Conservation (phyloP, 2,797 vertebrate genomes). For the Peromyscus aztecus region DNA sequence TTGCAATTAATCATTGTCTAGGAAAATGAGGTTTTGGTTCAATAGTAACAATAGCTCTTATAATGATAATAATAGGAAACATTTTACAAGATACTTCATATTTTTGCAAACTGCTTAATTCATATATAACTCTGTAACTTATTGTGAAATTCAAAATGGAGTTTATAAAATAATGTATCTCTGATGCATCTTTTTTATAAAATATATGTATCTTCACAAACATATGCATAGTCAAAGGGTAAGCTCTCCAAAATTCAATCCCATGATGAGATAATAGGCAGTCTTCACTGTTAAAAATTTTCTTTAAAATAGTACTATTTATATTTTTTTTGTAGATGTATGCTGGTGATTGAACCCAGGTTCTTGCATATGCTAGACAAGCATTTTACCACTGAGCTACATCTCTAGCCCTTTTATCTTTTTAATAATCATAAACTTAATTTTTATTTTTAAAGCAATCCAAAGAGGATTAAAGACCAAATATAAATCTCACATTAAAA, state of each 20-base stretch:
- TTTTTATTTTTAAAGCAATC: constrained; percentile 23
- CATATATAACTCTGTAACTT: not conserved
- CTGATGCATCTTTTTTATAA: constrained; percentile 39
- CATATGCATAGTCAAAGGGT: not conserved
- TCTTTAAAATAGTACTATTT: not conserved
- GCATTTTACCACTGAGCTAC: not conserved
- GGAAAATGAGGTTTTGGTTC: constrained; percentile 29
- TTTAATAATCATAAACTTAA: constrained; percentile 15
- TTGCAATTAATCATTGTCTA: constrained; percentile 24
- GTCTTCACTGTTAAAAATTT: not conserved
- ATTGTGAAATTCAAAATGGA: constrained; percentile 50
- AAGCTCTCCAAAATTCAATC: constrained; percentile 38
- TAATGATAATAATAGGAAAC: not conserved
- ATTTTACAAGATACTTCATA: constrained; percentile 17
- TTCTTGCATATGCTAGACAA: not conserved
- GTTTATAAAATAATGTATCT: constrained; percentile 4
- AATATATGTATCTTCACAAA: constrained; percentile 53
- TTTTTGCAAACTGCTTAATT: constrained; percentile 46
- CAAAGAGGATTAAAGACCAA: constrained; percentile 48
- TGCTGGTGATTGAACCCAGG: not conserved
- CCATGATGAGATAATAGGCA: not conserved
- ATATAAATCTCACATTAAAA: not conserved
- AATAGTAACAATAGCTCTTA: constrained; percentile 35
- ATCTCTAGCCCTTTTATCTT: not conserved
- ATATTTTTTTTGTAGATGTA: not conserved